These are phyloP conservation scores for Rhyzopertha dominica DNA, from an alignment of 1,140 invertebrate species.

Conservation along the genomic window DNA sequence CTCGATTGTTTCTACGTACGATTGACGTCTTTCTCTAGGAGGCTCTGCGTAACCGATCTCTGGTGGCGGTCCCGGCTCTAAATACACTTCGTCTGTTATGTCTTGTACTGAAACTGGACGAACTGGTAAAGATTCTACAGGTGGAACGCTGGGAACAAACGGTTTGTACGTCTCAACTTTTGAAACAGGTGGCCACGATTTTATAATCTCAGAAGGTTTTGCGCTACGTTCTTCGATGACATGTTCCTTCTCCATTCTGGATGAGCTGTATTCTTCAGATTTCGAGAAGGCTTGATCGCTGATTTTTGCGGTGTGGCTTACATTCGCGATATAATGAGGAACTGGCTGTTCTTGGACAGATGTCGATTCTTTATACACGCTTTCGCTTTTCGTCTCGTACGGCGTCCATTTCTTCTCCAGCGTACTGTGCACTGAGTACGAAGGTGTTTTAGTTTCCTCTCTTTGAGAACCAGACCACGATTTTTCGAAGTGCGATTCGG, in stretches of 20 bases:
- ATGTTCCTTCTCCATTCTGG: slow-evolving; percentile 40
- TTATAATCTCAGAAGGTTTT: slow-evolving; percentile 43
- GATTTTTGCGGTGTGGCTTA: slow-evolving; percentile 28
- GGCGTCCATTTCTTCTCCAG: slow-evolving; percentile 38
- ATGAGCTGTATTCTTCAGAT: slow-evolving; percentile 7
- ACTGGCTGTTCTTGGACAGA: slow-evolving; percentile 23
- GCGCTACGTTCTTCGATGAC: slow-evolving; percentile 45
- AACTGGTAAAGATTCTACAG: slow-evolving; percentile 35
- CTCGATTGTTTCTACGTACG: slow-evolving; percentile 55
- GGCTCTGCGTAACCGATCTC: slow-evolving; percentile 58
- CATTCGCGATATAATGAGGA: slow-evolving; percentile 43
- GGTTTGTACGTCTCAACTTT: slow-evolving; percentile 44
- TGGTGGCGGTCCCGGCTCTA: slow-evolving; percentile 60
- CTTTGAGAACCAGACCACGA: slow-evolving; percentile 49
- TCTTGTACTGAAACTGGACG: slow-evolving; percentile 43
- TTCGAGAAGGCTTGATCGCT: slow-evolving; percentile 9
- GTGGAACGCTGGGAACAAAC: slow-evolving; percentile 46
- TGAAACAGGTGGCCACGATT: slow-evolving; percentile 42
- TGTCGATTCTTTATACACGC: slow-evolving; percentile 26
- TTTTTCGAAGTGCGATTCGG: slow-evolving; percentile 47
- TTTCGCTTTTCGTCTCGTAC: slow-evolving; percentile 25
- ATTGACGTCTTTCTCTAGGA: slow-evolving; percentile 45
- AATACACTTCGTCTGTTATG: slow-evolving; percentile 46
- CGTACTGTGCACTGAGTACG: slow-evolving; percentile 38
- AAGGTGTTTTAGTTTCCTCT: slow-evolving; percentile 34